Conservation (phyloP, 2,113 vertebrate genomes). For the Chionis minor region DNA sequence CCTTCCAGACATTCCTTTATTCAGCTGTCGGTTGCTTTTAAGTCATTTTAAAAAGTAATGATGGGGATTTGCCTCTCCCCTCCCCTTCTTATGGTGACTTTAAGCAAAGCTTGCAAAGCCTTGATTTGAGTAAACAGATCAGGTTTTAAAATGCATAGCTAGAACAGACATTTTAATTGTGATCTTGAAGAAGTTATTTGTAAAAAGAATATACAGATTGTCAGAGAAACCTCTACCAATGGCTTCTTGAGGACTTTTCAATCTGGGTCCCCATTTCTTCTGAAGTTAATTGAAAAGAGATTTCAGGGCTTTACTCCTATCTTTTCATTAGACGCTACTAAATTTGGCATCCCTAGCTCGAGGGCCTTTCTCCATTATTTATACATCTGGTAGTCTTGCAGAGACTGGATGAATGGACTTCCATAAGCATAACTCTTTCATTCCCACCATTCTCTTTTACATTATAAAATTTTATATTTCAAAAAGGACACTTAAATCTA, state of each 20-base stretch:
- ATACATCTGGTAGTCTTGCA: conserved; percentile 48
- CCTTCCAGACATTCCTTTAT: conserved; percentile 23
- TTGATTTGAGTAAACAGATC: conserved; percentile 29
- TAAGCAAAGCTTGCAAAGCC: conserved; percentile 23
- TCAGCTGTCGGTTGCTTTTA: neutral
- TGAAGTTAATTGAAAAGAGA: conserved; percentile 58
- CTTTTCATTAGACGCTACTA: conserved; percentile 60
- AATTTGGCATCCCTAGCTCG: conserved; percentile 56
- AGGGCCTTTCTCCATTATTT: conserved; percentile 58
- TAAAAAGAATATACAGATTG: neutral
- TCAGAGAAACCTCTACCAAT: neutral
- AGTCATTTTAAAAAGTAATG: conserved; percentile 41
- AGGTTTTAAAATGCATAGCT: conserved; percentile 12
- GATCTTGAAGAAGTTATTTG: conserved; percentile 1
- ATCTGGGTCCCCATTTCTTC: neutral
- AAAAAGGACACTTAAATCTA: neutral
- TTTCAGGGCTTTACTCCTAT: conserved; percentile 34
- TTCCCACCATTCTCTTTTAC: neutral
- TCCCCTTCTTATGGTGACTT: conserved; percentile 16
- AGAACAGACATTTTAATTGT: neutral
- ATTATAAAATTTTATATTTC: neutral
- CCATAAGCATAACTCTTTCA: conserved; percentile 50
- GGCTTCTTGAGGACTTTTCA: conserved; percentile 21
- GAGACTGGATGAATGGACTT: conserved; percentile 32
- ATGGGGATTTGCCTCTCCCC: conserved; percentile 24